Base-by-base conservation (phyloP, 2,888 invertebrate species). In the Drosophila ochracea region DNA sequence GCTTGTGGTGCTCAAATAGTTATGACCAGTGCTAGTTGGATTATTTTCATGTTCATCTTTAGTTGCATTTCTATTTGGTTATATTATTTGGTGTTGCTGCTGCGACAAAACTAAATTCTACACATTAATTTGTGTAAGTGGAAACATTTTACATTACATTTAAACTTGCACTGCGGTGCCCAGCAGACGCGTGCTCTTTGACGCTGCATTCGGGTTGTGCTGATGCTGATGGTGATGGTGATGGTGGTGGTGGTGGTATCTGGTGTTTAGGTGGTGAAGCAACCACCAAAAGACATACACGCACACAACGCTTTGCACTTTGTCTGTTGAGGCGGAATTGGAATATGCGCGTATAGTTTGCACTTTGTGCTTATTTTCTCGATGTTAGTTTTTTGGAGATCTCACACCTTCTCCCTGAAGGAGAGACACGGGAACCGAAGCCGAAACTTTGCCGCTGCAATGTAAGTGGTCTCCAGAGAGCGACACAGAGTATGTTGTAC, bases 101-200 rank as follows among this genome's bases (percentile, higher is more conserved):
- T 64, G 83, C 67, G 80, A 79, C 82, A 73, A 90, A 90, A 88
- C 84, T 80, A 88, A 83, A 83, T 88, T 88, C 77, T 80, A 85
- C 88, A 90, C 90, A 88, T 90, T 88, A 88, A 88, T 88, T 88
- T 88, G 90, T 90, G 90, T 88, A 88, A 88, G 90, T 88, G 87
- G 85, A 90, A 88, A 85, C 90, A 85, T 88, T 88, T 88, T 90
- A 85, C 87, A 88, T 90, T 90, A 90, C 90, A 88, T 88, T 90
- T 90, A 88, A 90, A 83, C 90, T 84, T 87, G 78, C 80, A 73
- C 73, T 78, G 73, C 70, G 83, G 78, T 81, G 76, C 78, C 65
- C 70, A 47, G 59, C 71, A 69, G 75, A 78, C 68, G 81, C 75
- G 78, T 81, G 78, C 78, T 69, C 81, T 81, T 78, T 81, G 80